Base-by-base conservation (phyloP, 2,888 invertebrate species). In the Rotaria socialis region DNA sequence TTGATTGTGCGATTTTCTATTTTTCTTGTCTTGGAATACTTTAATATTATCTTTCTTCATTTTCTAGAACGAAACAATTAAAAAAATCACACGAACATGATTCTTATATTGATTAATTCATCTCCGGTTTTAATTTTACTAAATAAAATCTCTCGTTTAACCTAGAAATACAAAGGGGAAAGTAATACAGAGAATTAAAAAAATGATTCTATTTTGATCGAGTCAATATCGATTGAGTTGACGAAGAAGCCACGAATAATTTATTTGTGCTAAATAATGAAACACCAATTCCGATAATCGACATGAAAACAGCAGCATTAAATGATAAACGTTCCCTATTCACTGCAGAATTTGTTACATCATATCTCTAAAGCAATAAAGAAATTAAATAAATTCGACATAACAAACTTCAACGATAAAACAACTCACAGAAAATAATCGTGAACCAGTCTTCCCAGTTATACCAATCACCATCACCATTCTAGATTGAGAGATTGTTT, bases 201-300 rank as follows among this genome's bases (percentile, higher is more conserved):
- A 22, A 47, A 3, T 8, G 11, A n/a, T 47, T 80, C 47, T 47
- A 11, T 80, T 80, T 47, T 24, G 47, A 47, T 80, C 47, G 22
- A 11, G 47, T 41, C 11, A 47, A 47, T n/a, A 80, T 47, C 4
- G 43, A 47, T 43, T n/a, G 7, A 24, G 80, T 80, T 24, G 80
- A 43, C n/a, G 43, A 80, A 16, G 80, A 80, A n/a, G 80, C 80
- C 24, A 47, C 10, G 24, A 47, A 47, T 80, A 80, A 47, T 47
- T 80, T 24, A 47, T 80, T 80, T 22, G 80, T 80, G 47, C 80
- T 80, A 80, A 47, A 80, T 47, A 80, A 2, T 24, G 80, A 80
- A 7, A 80, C 80, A 80, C 80, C 80, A n/a, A 80, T 8, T n/a
- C 80, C 80, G 47, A 80, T n/a, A n/a, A 80, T 47, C 10, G 80